Evolutionary conservation across 2,888 invertebrate species (phyloP).

Genomic region (Eurois occulta): DNA sequence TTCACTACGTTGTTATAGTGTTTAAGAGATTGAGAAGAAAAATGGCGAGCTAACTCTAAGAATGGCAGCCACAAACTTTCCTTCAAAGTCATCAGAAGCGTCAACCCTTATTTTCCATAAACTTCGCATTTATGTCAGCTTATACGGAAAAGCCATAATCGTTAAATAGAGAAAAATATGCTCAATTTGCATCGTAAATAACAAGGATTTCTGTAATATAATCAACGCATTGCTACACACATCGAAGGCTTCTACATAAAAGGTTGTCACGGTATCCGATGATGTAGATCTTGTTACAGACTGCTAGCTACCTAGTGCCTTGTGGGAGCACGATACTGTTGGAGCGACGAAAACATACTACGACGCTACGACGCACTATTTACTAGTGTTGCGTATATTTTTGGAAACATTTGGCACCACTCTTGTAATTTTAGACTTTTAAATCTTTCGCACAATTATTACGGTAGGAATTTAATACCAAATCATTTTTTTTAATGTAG

Average conservation of each 20-base stretch:
- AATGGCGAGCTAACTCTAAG: background rate
- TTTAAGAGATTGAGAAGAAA: background rate
- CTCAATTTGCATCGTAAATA: slow-evolving; percentile 34
- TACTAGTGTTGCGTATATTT: slow-evolving; percentile 33
- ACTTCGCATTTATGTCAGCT: slow-evolving; percentile 27
- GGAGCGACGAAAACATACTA: slow-evolving; percentile 32
- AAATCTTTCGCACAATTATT: slow-evolving; percentile 9
- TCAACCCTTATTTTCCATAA: slow-evolving; percentile 12
- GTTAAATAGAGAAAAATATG: slow-evolving; percentile 39
- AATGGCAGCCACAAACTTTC: slow-evolving; percentile 1
- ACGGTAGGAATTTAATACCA: background rate
- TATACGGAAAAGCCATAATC: slow-evolving; percentile 42
- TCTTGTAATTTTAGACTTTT: slow-evolving; percentile 21
- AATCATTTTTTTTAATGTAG: slow-evolving; percentile 11
- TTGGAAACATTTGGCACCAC: slow-evolving; percentile 37
- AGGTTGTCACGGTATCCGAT: slow-evolving; percentile 69
- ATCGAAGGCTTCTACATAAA: slow-evolving; percentile 59
- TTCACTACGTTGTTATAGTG: background rate
- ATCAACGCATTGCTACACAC: slow-evolving; percentile 55
- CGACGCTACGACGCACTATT: slow-evolving; percentile 36
- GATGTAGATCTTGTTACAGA: slow-evolving; percentile 68
- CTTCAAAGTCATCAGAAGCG: slow-evolving; percentile 3
- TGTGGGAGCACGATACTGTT: slow-evolving; percentile 28
- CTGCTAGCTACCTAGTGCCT: slow-evolving; percentile 30
- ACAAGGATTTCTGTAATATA: slow-evolving; percentile 62